phyloP scores from a whole-genome alignment of 1,140 invertebrate species.

The Tribolium castaneum region DNA sequence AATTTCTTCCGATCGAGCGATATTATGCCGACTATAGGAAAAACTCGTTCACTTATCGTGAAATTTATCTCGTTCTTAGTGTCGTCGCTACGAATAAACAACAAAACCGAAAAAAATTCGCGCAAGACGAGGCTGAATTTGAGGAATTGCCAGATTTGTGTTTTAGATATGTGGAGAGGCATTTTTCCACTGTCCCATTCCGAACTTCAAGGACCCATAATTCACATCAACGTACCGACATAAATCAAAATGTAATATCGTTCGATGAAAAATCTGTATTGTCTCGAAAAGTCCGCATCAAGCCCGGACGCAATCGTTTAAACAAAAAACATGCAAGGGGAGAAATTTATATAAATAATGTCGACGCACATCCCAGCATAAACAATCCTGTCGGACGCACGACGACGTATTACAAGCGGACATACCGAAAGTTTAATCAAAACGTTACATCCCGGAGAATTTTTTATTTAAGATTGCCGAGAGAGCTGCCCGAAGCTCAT shows the following conservation, averaged over 20 bases:
- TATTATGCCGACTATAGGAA: constrained; percentile 12
- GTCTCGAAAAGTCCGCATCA: constrained; percentile 35
- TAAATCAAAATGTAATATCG: constrained; percentile 45
- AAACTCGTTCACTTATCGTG: constrained; percentile 25
- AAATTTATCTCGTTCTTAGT: constrained; percentile 35
- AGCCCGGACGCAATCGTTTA: constrained; percentile 29
- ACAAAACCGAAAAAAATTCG: background rate
- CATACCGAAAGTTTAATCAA: constrained; percentile 15
- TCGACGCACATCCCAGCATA: constrained; percentile 2
- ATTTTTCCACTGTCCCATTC: constrained; percentile 41
- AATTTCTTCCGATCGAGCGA: background rate
- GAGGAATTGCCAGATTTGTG: constrained; percentile 45
- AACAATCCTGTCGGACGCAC: constrained; percentile 9
- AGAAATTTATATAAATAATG: background rate
- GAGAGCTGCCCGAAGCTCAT: background rate
- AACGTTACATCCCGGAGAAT: background rate
- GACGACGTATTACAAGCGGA: background rate
- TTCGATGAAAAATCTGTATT: constrained; percentile 43
- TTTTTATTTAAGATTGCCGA: constrained; percentile 13
- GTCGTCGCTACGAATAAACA: constrained; percentile 19
- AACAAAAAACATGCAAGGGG: background rate
- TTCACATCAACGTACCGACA: constrained; percentile 46
- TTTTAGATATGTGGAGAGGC: constrained; percentile 45
- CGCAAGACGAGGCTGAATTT: constrained; percentile 16
- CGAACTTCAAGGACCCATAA: constrained; percentile 48